Base-by-base conservation (phyloP, 2,113 vertebrate species). In the Arizona elegans region DNA sequence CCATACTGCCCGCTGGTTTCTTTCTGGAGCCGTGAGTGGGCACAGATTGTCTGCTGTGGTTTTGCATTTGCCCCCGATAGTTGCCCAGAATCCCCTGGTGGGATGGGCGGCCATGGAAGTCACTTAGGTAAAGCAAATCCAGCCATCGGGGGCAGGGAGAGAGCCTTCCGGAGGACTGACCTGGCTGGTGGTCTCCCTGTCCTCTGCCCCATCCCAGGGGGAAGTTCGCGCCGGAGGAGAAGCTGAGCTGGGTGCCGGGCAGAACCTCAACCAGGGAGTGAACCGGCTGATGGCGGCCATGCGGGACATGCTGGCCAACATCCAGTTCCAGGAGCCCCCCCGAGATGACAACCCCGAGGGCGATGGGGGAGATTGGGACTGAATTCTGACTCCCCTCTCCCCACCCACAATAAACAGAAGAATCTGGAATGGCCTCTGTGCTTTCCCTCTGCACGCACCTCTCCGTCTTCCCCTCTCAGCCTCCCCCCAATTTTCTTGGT, bases 221-320 rank as follows among this genome's bases (percentile, higher is more conserved):
- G 98, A 98, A 38, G 47, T 92, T 21, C 96, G 98, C 92, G 98
- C 96, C 0, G 98, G 98, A 3, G 98, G 98, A 3, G 97, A 97
- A 19, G 98, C 98, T n/a, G 98, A 98, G 94, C 98, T 98, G 0
- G 98, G 98, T 33, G 98, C 98, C 0, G 98, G 98, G 0, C 98
- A 98, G 94, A 98, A 99, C 91, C 97, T 98, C 11, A 98, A 99
- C 97, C 99, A 99, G 92, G 99, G 99, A 93, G 98, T 99, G 93
- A 99, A 99, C 95, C 97, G 99, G 93, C 98, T 99, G 7, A 99
- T 99, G 99, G 98, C 98, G 55, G 99, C 99, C 7, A 99, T 99
- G 98, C 98, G 99, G 26, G 99, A 99, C 98, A 99, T 99, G 98
- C 97, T 99, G 97, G 99, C 99, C 38, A 99, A 99, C 97, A 99